phyloP scores from a whole-genome alignment of 2,797 vertebrate species.

The Oreonectes daqikongensis region DNA sequence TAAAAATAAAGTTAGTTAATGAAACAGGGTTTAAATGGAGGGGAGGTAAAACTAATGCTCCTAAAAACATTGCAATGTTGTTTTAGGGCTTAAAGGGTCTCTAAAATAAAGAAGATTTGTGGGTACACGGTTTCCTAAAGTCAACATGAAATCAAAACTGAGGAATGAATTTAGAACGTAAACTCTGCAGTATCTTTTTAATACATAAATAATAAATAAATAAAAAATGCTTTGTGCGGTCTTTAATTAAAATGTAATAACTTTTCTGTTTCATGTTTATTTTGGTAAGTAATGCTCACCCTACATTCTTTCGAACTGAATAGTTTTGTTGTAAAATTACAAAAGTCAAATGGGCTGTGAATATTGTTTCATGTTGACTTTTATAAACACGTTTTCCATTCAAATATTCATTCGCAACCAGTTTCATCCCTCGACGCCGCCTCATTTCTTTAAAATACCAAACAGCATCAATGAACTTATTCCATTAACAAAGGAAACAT shows the following conservation, averaged over 20 bases:
- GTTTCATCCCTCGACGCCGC: neutral
- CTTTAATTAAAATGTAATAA: no score
- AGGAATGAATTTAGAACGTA: no score
- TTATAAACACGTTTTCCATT: neutral
- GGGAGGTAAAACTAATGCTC: conserved; percentile 20
- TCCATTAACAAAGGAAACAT: neutral
- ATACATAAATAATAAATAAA: no score
- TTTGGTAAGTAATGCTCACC: neutral
- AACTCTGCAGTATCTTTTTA: no score
- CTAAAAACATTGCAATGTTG: conserved; percentile 31
- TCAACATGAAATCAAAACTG: neutral
- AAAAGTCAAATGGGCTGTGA: neutral
- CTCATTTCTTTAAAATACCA: neutral
- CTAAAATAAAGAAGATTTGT: neutral
- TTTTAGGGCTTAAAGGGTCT: conserved; percentile 13
- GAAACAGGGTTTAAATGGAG: conserved; percentile 41
- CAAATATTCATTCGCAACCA: neutral
- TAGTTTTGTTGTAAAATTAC: neutral
- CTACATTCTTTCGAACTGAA: neutral
- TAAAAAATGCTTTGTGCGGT: no score
- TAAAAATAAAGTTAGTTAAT: conserved; percentile 23
- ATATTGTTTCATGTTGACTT: neutral
- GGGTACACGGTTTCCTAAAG: neutral
- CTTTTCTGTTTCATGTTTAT: neutral
- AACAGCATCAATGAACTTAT: neutral